Evolutionary conservation across 2,797 vertebrate genomes (phyloP).

Genomic region (Myoxocephalus aenaeus): DNA sequence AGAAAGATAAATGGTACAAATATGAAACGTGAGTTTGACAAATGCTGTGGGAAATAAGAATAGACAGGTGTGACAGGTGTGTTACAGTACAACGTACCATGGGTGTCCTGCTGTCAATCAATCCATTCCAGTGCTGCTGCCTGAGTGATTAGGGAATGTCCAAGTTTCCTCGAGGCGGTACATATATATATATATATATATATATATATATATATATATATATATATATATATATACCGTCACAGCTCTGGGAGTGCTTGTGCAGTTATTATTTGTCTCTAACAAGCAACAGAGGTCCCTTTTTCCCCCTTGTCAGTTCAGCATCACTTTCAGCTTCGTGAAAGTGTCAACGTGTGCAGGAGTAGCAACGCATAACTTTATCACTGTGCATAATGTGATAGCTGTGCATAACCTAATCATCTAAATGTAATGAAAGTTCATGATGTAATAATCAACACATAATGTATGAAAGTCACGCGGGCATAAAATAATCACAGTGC

Average conservation of each 20-base stretch:
- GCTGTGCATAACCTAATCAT: background rate
- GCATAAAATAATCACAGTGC: background rate
- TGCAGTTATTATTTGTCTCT: constrained; percentile 31
- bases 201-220: too few relatives aligned
- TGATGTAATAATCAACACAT: background rate
- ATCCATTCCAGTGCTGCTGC: constrained; percentile 33
- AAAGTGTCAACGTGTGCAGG: constrained; percentile 29
- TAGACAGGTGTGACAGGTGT: constrained; percentile 53
- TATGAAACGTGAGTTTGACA: constrained; percentile 55
- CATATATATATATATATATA: background rate
- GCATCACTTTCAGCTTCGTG: constrained; percentile 12
- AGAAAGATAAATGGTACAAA: constrained; percentile 31
- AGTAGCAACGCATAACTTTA: background rate
- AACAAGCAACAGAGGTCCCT: constrained; percentile 34
- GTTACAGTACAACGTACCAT: constrained; percentile 40
- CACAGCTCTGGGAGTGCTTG: constrained; percentile 30
- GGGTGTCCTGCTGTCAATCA: constrained; percentile 65
- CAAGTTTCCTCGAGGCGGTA: constrained; percentile 48
- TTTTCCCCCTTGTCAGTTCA: constrained; percentile 39
- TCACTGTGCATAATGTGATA: background rate
- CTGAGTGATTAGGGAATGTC: constrained; percentile 51
- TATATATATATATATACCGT: too few relatives aligned
- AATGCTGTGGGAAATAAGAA: constrained; percentile 60
- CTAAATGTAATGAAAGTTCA: background rate
- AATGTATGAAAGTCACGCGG: background rate